phyloP scores from a whole-genome alignment of 2,113 vertebrate genomes.

The Psammodynastes pulverulentus region DNA sequence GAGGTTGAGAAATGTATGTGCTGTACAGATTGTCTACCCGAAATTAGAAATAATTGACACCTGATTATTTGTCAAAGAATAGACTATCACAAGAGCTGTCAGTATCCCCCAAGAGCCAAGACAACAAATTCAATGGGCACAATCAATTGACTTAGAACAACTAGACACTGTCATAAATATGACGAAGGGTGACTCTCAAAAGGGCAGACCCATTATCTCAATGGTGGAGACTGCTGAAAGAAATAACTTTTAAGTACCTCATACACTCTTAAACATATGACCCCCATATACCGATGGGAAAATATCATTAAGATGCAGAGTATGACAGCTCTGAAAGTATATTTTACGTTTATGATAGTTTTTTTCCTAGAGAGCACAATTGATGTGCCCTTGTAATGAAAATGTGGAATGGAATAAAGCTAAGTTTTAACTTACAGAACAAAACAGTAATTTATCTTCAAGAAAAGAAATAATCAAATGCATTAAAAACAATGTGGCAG shows the following conservation, averaged over 20 bases:
- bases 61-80: background rate
- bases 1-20: background rate
- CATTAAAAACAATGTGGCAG: constrained; percentile 56
- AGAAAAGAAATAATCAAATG: constrained; percentile 63
- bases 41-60: background rate
- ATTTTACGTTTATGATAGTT: constrained; percentile 47
- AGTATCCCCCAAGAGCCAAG: background rate
- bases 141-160: constrained; percentile 48
- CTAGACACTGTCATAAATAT: constrained; percentile 68
- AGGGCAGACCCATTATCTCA: constrained; percentile 75
- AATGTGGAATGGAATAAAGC: constrained; percentile 51
- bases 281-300: constrained; percentile 56
- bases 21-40: background rate
- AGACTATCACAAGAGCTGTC: constrained; percentile 1
- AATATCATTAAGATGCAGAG: constrained; percentile 58
- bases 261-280: constrained; percentile 65
- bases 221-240: constrained; percentile 68
- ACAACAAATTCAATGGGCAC: background rate
- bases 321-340: constrained; percentile 51
- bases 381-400: constrained; percentile 40
- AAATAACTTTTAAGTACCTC: constrained; percentile 63
- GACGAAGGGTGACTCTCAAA: constrained; percentile 69
- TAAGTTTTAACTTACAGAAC: constrained; percentile 56
- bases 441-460: constrained; percentile 61
- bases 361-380: constrained; percentile 21